Base-by-base conservation (phyloP, 1,140 invertebrate genomes). In the Varroa destructor region DNA sequence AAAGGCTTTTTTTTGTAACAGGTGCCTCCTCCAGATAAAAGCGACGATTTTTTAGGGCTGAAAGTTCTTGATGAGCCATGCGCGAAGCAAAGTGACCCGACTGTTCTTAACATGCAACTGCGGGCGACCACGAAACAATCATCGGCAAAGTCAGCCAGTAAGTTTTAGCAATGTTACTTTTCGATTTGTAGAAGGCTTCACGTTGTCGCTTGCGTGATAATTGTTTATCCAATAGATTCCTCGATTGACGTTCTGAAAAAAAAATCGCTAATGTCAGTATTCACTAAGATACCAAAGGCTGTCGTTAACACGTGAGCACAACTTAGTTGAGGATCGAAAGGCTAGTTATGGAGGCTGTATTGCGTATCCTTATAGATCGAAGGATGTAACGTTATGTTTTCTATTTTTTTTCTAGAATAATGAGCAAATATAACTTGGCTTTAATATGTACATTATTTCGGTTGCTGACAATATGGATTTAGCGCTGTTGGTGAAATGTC, bases 41-140 rank as follows among this genome's bases (percentile, higher is more conserved):
- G 87, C 58, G 81, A 84, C 6, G 86, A 89, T 55, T 84, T 84
- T 70, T 75, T 92, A 67, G 96, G 96, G 3, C 78, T 99, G 43
- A 85, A 84, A 1, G 87, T 95, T 0, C 79, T 99, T 43, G 96
- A 99, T 79, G 96, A 99, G 78, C 96, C 96, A 0, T 88, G 90
- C 64, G 86, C 90, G 0, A 87, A 89, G 74, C 96, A 99, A 81
- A 95, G 91, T 72, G 96, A 99, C 75, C 89, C 93, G 0, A 91
- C 92, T 40, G 85, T 99, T 10, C 80, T 99, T 1, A 91, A 97
- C 77, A 84, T 99, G 72, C 90, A 96, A 78, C 81, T 99, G 1
- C 82, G 93, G 74, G 91, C 93, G 10, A 84, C 91, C 64, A 87
- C 89, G 0, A 88, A 87, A 78, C 84, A 86, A 74, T 82, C 78